Evolutionary conservation across 1,140 invertebrate species (phyloP).

Genomic region (Drosophila suzukii): DNA sequence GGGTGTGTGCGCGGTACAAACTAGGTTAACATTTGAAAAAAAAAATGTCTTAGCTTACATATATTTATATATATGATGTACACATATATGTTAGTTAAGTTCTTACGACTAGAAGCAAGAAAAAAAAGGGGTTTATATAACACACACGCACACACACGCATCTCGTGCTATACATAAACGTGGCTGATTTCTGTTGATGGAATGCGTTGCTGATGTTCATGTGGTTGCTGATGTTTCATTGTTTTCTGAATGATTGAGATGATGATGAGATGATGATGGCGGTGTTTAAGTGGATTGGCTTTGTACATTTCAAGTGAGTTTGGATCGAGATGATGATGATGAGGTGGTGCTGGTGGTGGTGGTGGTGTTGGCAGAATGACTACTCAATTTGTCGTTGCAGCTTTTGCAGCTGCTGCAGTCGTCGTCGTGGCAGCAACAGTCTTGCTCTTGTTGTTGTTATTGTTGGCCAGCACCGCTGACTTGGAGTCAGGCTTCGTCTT

Average conservation of each 20-base stretch:
- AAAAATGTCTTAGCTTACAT: constrained; percentile 35
- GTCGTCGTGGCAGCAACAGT: constrained; percentile 14
- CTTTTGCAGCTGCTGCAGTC: constrained; percentile 2
- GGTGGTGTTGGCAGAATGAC: neutral
- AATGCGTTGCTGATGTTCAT: constrained; percentile 26
- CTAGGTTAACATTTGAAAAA: constrained; percentile 65
- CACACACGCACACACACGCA: constrained; percentile 34
- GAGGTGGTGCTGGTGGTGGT: neutral
- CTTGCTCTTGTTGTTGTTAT: constrained; percentile 38
- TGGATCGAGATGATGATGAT: neutral
- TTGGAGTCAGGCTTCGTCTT: constrained; percentile 31
- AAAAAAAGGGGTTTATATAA: constrained; percentile 17
- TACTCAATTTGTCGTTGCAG: constrained; percentile 19
- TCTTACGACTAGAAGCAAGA: constrained; percentile 47
- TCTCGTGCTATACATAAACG: constrained; percentile 21
- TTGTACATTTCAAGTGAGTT: constrained; percentile 46
- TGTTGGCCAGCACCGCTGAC: constrained; percentile 13
- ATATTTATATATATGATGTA: constrained; percentile 33
- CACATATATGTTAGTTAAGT: constrained; percentile 21
- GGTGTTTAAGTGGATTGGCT: constrained; percentile 25
- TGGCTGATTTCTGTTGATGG: constrained; percentile 23
- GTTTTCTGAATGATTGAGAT: constrained; percentile 4
- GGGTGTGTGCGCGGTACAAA: constrained; percentile 42
- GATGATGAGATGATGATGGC: constrained; percentile 13
- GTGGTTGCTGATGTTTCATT: constrained; percentile 9